Evolutionary conservation across 2,797 vertebrate genomes (phyloP), one percentile per base, ranked within the genome.

Genomic region (Liparis tanakae): DNA sequence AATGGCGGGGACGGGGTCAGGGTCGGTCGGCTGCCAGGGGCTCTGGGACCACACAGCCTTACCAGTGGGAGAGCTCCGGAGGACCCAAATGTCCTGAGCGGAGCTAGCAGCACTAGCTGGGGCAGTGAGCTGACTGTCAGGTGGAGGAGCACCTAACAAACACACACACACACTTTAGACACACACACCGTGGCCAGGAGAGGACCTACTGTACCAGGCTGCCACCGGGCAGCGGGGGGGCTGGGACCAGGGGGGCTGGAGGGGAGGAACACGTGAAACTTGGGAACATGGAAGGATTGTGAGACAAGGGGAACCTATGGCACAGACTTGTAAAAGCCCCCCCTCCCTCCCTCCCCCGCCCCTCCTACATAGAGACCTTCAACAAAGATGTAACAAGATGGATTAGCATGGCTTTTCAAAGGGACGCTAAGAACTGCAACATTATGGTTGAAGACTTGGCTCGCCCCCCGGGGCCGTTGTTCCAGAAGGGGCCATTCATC

Each of bases 31-130:
- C 60, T 12, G 66, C 55, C 33, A 30, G 22, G 44, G 20, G 37
- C 25, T 61, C 79, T 39, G 70, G 82, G 82, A 61, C 55, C 84
- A 91, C 79, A 87, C 84, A 86, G 83, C 91, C 93, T 94, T 94
- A 94, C 93, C 93, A 81, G 85, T 76, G 84, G 89, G 87, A 67
- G 90, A 84, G 46, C 88, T 91, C 88, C 91, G 92, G 86, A 94
- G 93, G 80, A 94, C 91, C 93, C 93, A 94, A 75, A 94, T 89
- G 82, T 94, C 93, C 89, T 91, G 87, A 89, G 80, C 84, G 78
- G 91, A 84, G 74, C 78, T 89, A 89, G 81, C 77, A 77, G 87
- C 85, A 89, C 85, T 91, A 91, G 86, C 84, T 85, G 90, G 88
- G 87, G 80, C 75, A 90, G 89, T 89, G 80, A 87, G 80, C 83